Percentiles rank a stretch among this genome's conserved stretches.
phyloP scores from a whole-genome alignment of 2,113 vertebrate species.

The Accipiter virgatus region DNA sequence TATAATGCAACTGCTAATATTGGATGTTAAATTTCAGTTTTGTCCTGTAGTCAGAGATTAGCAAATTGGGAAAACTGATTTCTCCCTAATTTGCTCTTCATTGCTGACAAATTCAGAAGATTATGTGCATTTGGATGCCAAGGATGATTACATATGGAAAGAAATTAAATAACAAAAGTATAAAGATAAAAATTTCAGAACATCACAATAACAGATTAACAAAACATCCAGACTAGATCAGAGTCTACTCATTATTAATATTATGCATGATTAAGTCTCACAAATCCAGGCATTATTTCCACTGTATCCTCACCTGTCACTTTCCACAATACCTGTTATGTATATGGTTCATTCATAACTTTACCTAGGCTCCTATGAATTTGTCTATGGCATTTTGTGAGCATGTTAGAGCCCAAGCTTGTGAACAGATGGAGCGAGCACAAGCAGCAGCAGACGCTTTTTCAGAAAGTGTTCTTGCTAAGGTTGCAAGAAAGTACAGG shows the following conservation, averaged over 20 bases:
- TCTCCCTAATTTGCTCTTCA: not conserved
- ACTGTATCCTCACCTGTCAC: not conserved
- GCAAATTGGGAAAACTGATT: not conserved
- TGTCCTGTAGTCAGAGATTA: constrained; percentile 1
- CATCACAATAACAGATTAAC: not conserved
- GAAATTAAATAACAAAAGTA: not conserved
- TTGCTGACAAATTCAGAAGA: not conserved
- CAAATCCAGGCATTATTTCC: not conserved
- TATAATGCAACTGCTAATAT: not conserved
- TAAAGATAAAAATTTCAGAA: not conserved
- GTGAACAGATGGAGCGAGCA: constrained; percentile 11
- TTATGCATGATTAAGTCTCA: not conserved
- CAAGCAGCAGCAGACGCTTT: constrained; percentile 9
- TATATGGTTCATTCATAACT: not conserved
- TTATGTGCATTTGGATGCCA: not conserved
- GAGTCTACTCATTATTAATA: not conserved
- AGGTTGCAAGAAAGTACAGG: not conserved
- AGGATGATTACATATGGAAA: not conserved
- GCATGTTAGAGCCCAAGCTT: not conserved
- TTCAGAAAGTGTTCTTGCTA: constrained; percentile 21
- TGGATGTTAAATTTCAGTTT: not conserved
- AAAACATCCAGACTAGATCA: not conserved
- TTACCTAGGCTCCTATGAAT: not conserved
- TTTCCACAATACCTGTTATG: not conserved
- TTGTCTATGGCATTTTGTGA: not conserved